phyloP scores from a whole-genome alignment of 2,797 vertebrate genomes.

The Takifugu rubripes region DNA sequence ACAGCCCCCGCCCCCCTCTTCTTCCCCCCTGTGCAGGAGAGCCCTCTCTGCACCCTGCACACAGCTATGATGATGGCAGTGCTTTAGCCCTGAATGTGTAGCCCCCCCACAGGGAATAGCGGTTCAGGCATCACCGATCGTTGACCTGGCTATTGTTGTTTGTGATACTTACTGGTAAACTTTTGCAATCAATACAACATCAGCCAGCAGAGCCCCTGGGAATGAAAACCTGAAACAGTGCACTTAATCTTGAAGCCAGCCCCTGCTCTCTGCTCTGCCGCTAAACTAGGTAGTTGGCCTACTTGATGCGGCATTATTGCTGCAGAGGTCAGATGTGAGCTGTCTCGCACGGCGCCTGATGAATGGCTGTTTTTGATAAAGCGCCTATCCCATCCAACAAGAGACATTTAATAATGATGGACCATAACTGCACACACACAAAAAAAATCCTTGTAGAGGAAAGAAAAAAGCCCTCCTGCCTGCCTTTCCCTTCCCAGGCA shows the following conservation, averaged over 20 bases:
- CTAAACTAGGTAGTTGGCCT: constrained; percentile 97
- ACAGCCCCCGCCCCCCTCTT: constrained; percentile 67
- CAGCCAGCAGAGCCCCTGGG: constrained; percentile 90
- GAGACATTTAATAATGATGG: constrained; percentile 95
- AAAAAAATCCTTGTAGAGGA: constrained; percentile 80
- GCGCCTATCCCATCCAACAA: constrained; percentile 85
- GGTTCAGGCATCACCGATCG: constrained; percentile 87
- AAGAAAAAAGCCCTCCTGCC: constrained; percentile 58
- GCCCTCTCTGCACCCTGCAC: constrained; percentile 73
- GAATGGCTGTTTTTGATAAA: constrained; percentile 92
- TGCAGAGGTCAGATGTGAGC: constrained; percentile 95
- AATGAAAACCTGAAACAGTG: constrained; percentile 87
- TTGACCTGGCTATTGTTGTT: constrained; percentile 97
- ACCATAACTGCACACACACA: constrained; percentile 80
- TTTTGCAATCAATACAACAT: constrained; percentile 97
- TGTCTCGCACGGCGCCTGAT: constrained; percentile 83
- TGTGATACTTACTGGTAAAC: constrained; percentile 98
- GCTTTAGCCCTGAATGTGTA: constrained; percentile 72
- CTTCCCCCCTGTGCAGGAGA: constrained; percentile 71
- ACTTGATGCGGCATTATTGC: constrained; percentile 97
- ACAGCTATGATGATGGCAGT: constrained; percentile 79
- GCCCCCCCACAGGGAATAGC: constrained; percentile 76
- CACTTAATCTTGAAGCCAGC: constrained; percentile 97
- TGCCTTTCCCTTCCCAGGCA: constrained; percentile 58
- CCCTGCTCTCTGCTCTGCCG: constrained; percentile 91